Evolutionary conservation across 2,113 vertebrate species (phyloP).

Genomic region (Xenopus laevis): DNA sequence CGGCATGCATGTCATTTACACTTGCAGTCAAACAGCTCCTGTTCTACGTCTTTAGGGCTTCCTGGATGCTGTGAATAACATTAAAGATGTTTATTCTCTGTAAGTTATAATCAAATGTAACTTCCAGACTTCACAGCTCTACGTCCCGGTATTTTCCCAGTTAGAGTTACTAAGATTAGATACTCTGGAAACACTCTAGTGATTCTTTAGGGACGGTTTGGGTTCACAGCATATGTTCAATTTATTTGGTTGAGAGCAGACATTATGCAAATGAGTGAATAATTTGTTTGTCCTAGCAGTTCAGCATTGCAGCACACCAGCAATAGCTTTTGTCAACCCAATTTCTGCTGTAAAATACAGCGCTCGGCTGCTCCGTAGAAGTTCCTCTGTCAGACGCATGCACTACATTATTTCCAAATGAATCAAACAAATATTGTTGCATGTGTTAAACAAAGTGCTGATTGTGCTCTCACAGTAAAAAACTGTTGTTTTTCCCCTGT

Average conservation of each 20-base stretch:
- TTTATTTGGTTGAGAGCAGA: conserved; percentile 10
- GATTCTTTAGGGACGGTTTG: conserved; percentile 1
- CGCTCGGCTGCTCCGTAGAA: neutral
- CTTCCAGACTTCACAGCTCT: conserved; percentile 4
- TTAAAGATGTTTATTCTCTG: conserved; percentile 18
- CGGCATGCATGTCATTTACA: conserved; percentile 9
- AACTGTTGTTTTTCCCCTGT: no score
- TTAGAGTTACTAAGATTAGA: conserved; percentile 29
- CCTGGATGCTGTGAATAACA: conserved; percentile 2
- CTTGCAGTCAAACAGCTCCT: conserved; percentile 1
- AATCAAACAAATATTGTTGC: neutral
- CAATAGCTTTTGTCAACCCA: neutral
- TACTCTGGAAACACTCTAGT: conserved; percentile 12
- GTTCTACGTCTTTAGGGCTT: conserved; percentile 13
- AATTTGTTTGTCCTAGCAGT: rapidly evolving
- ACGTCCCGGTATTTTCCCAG: conserved; percentile 14
- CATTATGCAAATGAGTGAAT: neutral
- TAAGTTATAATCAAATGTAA: conserved; percentile 26
- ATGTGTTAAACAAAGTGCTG: neutral
- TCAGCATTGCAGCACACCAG: neutral
- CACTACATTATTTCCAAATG: neutral
- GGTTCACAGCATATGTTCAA: conserved; percentile 34
- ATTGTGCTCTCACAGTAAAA: neutral
- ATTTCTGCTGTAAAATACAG: neutral
- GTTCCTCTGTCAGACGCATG: neutral